phyloP scores from a whole-genome alignment of 2,113 vertebrate species.

The Ibidorhyncha struthersii region DNA sequence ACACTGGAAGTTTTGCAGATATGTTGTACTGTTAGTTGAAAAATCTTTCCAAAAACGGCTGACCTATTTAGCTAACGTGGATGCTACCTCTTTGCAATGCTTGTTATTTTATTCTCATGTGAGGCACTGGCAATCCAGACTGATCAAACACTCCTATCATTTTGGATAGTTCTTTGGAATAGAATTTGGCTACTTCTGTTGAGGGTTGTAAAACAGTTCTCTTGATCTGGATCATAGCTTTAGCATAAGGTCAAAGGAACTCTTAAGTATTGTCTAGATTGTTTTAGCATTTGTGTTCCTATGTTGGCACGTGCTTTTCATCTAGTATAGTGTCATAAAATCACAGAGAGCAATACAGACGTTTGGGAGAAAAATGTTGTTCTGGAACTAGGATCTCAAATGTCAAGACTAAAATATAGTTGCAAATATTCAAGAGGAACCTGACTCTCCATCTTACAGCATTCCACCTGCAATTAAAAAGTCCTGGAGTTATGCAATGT shows the following conservation, averaged over 20 bases:
- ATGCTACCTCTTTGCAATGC: neutral
- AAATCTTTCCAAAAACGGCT: neutral
- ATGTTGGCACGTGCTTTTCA: neutral
- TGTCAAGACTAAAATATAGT: neutral
- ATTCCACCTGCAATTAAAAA: neutral
- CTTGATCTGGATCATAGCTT: neutral
- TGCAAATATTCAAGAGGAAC: neutral
- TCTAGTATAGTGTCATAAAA: neutral
- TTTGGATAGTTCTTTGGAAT: neutral
- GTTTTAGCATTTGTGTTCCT: neutral
- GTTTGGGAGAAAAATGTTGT: neutral
- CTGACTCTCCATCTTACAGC: neutral
- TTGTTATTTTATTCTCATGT: neutral
- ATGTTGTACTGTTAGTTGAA: neutral
- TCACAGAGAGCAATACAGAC: neutral
- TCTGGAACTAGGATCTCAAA: neutral
- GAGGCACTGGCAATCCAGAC: neutral
- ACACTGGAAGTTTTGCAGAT: neutral
- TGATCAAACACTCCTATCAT: neutral
- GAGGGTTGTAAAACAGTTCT: neutral
- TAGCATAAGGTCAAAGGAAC: neutral
- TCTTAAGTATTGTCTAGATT: neutral
- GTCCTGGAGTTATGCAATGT: neutral
- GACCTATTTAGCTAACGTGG: neutral
- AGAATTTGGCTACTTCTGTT: neutral